A percentile compares a stretch with the other conserved stretches of the same genome.
phyloP scores from a whole-genome alignment of 2,797 vertebrate genomes.

The Cryptoblepharus egeriae region DNA sequence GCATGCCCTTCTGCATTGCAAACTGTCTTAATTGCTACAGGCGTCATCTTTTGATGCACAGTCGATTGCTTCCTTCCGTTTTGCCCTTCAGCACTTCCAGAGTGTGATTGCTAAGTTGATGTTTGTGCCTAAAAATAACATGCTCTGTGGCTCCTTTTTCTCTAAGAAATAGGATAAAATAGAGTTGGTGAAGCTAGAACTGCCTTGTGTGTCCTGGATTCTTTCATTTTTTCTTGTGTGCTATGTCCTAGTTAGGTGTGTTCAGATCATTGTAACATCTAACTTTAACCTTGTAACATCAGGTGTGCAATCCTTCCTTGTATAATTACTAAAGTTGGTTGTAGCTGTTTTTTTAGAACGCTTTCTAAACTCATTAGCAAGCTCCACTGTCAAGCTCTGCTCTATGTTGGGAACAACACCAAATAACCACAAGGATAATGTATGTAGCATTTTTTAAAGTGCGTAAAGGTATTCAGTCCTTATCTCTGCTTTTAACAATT shows the following conservation, averaged over 20 bases:
- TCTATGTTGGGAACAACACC: background rate
- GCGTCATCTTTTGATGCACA: background rate
- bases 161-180: background rate
- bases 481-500: background rate
- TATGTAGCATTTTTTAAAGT: background rate
- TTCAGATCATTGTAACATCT: background rate
- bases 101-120: background rate
- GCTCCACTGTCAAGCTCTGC: background rate
- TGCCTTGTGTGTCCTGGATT: background rate
- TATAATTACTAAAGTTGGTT: background rate
- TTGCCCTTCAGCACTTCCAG: background rate
- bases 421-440: background rate
- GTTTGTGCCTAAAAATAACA: conserved; percentile 22
- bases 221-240: background rate
- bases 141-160: background rate
- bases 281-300: background rate
- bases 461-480: background rate
- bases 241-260: background rate
- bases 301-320: background rate
- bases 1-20: conserved; percentile 23
- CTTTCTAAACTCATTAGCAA: background rate
- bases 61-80: conserved; percentile 15
- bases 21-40: background rate
- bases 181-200: background rate
- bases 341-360: background rate